Evolutionary conservation across 1,140 invertebrate genomes (phyloP), one percentile per base, ranked within the genome.

Genomic region (Anastatus disparis): DNA sequence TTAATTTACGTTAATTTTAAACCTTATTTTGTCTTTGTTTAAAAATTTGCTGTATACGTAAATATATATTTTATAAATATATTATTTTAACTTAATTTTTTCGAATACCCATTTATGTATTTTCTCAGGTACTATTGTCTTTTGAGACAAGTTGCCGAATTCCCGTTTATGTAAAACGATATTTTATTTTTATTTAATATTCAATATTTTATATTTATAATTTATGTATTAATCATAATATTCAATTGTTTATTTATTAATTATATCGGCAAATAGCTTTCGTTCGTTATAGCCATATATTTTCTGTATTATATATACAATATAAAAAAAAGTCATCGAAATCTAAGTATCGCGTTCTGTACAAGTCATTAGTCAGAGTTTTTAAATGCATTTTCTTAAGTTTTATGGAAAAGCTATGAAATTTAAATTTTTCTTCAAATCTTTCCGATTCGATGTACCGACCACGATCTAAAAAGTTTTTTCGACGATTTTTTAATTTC

Each of bases 401-500:
- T 7, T 55, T 9, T 15, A 27, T 15, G 2, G 7, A 29, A 29
- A 1, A 8, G 50, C 17, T 35, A n/a, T n/a, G n/a, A n/a, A n/a
- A n/a, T n/a, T n/a, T n/a, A n/a, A n/a, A n/a, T n/a, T n/a, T n/a
- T n/a, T n/a, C n/a, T n/a, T 81, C 71, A 82, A 72, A 86, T 85
- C 72, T 85, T 87, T 29, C 85, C 85, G 71, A 87, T 85, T 20
- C 82, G 74, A 75, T 86, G 85, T 1, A 86, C 84, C 0, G 85
- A 87, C 85, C 85, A 87, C 59, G 84, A 85, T 46, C 85, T 78
- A 50, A 87, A 86, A 24, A 87, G 70, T 71, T 84, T 83, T 56
- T 84, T 80, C 7, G 81, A 64, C 8, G 81, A 77, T 42, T 82
- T 78, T 63, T 85, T 85, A 13, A 83, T 42, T 68, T 85, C 82